A percentile compares a stretch with the other conserved stretches of the same genome.
Evolutionary conservation across 37 sponge, comb jelly and placozoan genomes (phyloP).

Genomic region (Amphimedon queenslandica): DNA sequence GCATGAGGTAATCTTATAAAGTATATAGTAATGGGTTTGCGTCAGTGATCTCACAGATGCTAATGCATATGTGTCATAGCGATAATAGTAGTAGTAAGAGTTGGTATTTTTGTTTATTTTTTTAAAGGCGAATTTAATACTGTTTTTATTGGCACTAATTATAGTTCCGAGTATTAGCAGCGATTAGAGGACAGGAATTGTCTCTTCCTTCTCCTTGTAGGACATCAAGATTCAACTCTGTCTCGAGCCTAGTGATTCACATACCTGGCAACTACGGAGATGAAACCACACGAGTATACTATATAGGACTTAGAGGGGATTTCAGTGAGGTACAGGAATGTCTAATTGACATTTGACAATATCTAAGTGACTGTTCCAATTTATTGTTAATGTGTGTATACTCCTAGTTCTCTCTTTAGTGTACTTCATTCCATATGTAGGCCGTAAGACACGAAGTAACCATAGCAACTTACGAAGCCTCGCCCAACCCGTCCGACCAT

Average conservation of each 20-base stretch:
- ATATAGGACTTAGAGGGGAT: constrained; percentile 93
- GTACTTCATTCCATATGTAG: constrained; percentile 19
- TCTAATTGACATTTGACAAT: background rate
- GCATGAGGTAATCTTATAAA: too few relatives aligned
- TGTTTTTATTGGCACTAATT: background rate
- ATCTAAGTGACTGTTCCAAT: background rate
- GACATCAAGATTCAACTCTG: constrained; percentile 73
- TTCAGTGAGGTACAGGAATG: constrained; percentile 82
- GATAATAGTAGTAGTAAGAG: too few relatives aligned
- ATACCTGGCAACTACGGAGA: constrained; percentile 90
- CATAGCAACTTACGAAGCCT: constrained; percentile 75
- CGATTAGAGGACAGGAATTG: background rate
- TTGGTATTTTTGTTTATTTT: background rate
- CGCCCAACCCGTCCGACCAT: constrained; percentile 88
- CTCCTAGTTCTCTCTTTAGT: too few relatives aligned
- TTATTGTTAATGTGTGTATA: too few relatives aligned
- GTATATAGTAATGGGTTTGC: too few relatives aligned
- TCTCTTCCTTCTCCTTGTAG: constrained; percentile 38
- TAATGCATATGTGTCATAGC: too few relatives aligned
- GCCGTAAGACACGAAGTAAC: constrained; percentile 68
- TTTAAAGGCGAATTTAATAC: too few relatives aligned
- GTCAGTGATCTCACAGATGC: background rate
- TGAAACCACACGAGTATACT: constrained; percentile 83
- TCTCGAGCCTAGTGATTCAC: constrained; percentile 74
- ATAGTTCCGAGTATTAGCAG: background rate